A percentile compares a stretch with the other conserved stretches of the same genome.
These are phyloP conservation scores for Mycteria americana DNA, from an alignment of 2,797 vertebrate species.

Conservation along the genomic window DNA sequence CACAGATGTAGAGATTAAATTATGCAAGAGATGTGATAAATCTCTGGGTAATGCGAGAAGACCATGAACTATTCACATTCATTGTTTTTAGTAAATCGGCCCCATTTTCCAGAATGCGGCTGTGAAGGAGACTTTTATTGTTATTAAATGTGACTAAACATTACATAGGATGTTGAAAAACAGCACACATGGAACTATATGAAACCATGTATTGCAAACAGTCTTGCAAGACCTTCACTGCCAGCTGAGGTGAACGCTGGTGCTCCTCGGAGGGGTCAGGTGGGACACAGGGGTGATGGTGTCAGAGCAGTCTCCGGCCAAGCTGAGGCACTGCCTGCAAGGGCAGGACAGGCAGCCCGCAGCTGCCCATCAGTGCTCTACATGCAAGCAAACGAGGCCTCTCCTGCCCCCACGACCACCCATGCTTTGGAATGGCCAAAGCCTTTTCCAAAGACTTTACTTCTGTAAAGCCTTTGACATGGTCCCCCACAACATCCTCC, in stretches of 20 bases:
- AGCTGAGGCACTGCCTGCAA: too few species aligned
- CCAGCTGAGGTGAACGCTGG: neutral
- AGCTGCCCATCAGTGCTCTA: neutral
- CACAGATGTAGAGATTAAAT: conserved; percentile 80
- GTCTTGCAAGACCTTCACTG: neutral
- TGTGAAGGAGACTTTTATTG: conserved; percentile 63
- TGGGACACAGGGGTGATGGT: accelerated
- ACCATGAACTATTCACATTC: conserved; percentile 74
- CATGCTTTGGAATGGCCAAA: too few species aligned
- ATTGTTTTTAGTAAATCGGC: conserved; percentile 62
- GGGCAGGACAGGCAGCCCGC: neutral
- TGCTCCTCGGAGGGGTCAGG: neutral
- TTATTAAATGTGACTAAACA: conserved; percentile 61
- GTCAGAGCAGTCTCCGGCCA: neutral
- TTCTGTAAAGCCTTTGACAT: too few species aligned
- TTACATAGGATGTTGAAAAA: conserved; percentile 34
- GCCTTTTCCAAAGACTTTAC: too few species aligned
- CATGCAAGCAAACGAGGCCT: accelerated
- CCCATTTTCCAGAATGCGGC: conserved; percentile 36
- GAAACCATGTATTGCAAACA: neutral
- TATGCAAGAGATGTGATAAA: conserved; percentile 79
- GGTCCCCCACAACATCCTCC: too few species aligned
- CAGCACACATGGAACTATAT: neutral
- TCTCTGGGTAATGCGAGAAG: conserved; percentile 76
- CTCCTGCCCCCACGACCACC: accelerated